Evolutionary conservation across 2,888 invertebrate species (phyloP).

Genomic region (Himalopsyche japonica): DNA sequence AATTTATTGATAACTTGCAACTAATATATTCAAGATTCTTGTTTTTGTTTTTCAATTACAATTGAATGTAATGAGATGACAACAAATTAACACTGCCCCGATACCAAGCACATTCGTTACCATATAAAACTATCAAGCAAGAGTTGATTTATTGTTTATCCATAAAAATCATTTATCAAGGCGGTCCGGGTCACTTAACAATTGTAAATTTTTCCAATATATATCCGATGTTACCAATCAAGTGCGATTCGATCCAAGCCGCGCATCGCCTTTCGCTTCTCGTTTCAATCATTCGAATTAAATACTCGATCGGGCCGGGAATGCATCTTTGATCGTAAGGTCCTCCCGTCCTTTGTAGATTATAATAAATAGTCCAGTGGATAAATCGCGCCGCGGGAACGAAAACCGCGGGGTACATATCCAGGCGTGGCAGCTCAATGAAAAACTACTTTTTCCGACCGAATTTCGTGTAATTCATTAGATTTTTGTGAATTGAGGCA

Average conservation of each 20-base stretch:
- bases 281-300: constrained; percentile 27
- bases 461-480: background rate
- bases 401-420: constrained; percentile 17
- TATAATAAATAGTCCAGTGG: background rate
- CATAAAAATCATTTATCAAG: background rate
- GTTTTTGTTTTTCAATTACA: background rate
- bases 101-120: background rate
- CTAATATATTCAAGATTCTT: no score
- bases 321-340: constrained; percentile 13
- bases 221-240: constrained; percentile 20
- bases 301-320: background rate
- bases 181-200: background rate
- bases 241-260: constrained; percentile 22
- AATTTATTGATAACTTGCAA: no score
- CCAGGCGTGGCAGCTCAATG: constrained; percentile 8
- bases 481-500: background rate
- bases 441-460: background rate
- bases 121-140: background rate
- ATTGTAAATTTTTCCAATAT: background rate
- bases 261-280: background rate
- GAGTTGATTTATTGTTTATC: background rate
- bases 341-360: background rate
- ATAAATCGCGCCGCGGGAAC: background rate
- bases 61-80: background rate
- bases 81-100: background rate